These are phyloP conservation scores for Ibidorhyncha struthersii DNA, from an alignment of 2,113 vertebrate genomes.

Conservation along the genomic window DNA sequence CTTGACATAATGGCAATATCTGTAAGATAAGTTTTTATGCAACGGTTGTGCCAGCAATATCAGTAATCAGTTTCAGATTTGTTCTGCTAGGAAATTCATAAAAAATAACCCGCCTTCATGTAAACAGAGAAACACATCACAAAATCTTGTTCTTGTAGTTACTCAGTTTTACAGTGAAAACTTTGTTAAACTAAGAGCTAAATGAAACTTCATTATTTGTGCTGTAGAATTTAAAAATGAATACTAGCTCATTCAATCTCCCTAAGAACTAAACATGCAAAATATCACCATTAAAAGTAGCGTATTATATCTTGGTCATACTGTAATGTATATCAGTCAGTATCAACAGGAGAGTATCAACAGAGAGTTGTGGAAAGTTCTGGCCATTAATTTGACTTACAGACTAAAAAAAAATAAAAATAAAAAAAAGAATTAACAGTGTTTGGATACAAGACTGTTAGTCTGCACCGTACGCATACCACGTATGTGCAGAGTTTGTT, in stretches of 20 bases:
- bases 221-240: background rate
- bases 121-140: background rate
- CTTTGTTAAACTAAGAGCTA: background rate
- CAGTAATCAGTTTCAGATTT: background rate
- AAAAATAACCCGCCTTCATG: background rate
- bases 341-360: background rate
- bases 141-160: background rate
- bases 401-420: background rate
- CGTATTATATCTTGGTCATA: background rate
- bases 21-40: background rate
- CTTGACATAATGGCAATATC: background rate
- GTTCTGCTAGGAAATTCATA: background rate
- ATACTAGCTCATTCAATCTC: background rate
- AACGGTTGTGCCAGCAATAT: background rate
- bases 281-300: background rate
- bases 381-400: background rate
- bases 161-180: background rate
- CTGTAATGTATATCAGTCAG: background rate
- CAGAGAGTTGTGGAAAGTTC: background rate
- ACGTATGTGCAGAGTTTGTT: too few relatives aligned
- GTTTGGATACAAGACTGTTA: background rate
- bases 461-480: rapidly evolving
- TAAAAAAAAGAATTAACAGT: background rate
- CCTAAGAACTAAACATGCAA: background rate
- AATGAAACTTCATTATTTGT: background rate